phyloP scores from a whole-genome alignment of 2,797 vertebrate species.

The Hylomyscus alleni region DNA sequence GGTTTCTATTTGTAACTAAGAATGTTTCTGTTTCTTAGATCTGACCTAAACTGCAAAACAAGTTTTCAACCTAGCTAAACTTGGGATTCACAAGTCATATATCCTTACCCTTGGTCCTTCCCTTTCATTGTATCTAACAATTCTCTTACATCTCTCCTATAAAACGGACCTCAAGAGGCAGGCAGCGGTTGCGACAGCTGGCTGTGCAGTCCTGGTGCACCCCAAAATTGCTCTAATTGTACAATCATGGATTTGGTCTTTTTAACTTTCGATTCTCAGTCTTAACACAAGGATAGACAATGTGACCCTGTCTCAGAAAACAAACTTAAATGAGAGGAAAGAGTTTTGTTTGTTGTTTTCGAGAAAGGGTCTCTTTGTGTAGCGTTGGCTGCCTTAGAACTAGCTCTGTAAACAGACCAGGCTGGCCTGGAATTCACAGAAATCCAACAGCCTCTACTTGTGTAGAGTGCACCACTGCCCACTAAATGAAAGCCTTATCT shows the following conservation, averaged over 20 bases:
- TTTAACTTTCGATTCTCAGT: background rate
- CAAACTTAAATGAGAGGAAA: background rate
- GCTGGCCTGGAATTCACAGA: background rate
- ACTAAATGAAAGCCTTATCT: background rate
- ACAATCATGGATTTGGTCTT: background rate
- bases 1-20: background rate
- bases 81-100: background rate
- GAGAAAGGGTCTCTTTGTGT: background rate
- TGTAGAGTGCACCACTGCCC: rapidly evolving
- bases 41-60: background rate
- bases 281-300: background rate
- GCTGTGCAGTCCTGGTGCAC: background rate
- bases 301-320: background rate
- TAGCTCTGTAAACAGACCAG: background rate
- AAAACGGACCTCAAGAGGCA: background rate
- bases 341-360: background rate
- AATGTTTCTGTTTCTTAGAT: background rate
- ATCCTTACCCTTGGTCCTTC: background rate
- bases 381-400: background rate
- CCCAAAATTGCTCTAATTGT: background rate
- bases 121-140: background rate
- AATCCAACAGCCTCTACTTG: background rate
- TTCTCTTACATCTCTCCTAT: background rate
- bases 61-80: background rate
- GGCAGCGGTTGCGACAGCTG: background rate